Conservation (phyloP, 2,888 invertebrate species). For the Chrysotoxum bicinctum region DNA sequence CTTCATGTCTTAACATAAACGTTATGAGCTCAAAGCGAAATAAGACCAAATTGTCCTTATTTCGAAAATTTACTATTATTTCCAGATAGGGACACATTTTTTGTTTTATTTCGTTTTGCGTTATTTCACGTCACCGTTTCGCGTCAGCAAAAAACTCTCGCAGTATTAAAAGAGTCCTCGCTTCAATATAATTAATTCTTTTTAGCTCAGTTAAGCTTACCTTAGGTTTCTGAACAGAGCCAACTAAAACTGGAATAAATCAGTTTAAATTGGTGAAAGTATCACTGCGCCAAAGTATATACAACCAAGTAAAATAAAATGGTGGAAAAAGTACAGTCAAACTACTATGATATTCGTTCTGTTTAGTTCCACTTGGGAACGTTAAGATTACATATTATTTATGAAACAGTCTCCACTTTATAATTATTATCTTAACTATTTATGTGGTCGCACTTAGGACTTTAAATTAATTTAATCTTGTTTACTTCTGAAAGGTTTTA, state of each 20-base stretch:
- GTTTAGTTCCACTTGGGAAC: neutral
- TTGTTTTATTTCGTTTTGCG: too few relatives aligned
- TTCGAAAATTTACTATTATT: too few relatives aligned
- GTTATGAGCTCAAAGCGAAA: too few relatives aligned
- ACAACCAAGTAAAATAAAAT: neutral
- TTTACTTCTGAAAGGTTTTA: neutral
- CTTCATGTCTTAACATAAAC: too few relatives aligned
- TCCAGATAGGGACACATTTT: too few relatives aligned
- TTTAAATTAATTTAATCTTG: constrained; percentile 6
- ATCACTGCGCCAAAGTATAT: neutral
- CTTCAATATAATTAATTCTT: too few relatives aligned
- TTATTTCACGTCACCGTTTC: too few relatives aligned
- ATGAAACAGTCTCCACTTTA: neutral
- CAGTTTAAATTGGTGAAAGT: neutral
- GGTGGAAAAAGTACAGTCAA: neutral
- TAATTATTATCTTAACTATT: neutral
- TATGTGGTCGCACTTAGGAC: constrained; percentile 13
- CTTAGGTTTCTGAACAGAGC: too few relatives aligned
- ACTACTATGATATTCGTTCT: neutral
- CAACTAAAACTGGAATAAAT: neutral
- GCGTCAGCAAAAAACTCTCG: too few relatives aligned
- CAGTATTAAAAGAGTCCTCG: too few relatives aligned
- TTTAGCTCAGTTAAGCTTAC: too few relatives aligned
- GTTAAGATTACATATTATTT: neutral
- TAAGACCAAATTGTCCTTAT: too few relatives aligned